Evolutionary conservation across 2,888 invertebrate genomes (phyloP), one percentile per base, ranked within the genome.

Genomic region (Meandrusa payeni): DNA sequence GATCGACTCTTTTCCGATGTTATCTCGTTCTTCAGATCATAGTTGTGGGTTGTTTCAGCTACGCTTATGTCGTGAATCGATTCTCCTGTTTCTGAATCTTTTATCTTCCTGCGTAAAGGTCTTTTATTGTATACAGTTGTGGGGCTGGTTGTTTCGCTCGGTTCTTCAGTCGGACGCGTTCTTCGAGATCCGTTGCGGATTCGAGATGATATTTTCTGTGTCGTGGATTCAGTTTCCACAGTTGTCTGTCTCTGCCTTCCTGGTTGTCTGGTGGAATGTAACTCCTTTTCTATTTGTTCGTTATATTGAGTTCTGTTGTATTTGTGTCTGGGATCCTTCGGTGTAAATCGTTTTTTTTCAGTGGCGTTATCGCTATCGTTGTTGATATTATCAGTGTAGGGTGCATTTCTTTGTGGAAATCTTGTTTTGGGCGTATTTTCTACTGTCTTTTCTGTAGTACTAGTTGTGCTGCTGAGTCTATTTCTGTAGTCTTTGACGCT

Each of bases 401-500:
- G 87, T 17, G 76, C 64, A 53, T 89, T 76, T 60, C 90, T 74
- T 38, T 79, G 83, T 1, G 90, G 88, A 58, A 77, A 88, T 57
- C 90, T 69, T 3, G 80, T 23, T 62, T 87, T 88, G 1, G 82
- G 69, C 7, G 73, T 54, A 3, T 70, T 72, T 50, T 75, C 79
- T 5, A 49, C 47, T 0, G 78, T 55, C 47, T 70, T n/a, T 49
- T 88, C 87, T 9, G 85, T 81, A 11, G 82, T 78, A 34, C 77
- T 78, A 3, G 90, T 88, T 0, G 90, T 89, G 0, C 89, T 88
- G 55, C 89, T 91, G 34, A 93, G 68, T 47, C 93, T 82, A 54
- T 89, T 93, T 61, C 91, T 91, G 65, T 94, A 94, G 51, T 94
- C 94, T 70, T 94, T 94, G 2, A 94, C 91, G 61, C 93, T 94